Percentiles rank a stretch among this genome's conserved stretches.
These are phyloP conservation scores for Miichthys miiuy DNA, from an alignment of 2,797 vertebrate species.

Conservation along the genomic window DNA sequence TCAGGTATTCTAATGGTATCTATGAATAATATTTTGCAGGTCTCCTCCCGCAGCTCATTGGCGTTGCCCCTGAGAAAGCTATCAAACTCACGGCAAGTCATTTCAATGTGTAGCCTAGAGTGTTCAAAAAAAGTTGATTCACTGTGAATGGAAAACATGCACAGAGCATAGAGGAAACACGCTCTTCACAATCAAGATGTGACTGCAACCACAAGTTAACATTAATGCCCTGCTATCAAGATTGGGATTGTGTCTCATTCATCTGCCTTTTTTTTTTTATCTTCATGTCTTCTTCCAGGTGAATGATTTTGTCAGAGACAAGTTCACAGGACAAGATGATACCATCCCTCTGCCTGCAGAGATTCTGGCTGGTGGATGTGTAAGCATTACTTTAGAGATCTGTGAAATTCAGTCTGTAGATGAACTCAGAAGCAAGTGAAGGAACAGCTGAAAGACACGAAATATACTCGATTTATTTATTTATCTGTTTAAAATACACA, in stretches of 20 bases:
- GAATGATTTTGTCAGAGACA: slow-evolving; percentile 98
- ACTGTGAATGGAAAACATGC: slow-evolving; percentile 70
- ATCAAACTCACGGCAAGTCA: slow-evolving; percentile 98
- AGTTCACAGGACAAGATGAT: slow-evolving; percentile 91
- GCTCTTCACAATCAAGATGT: slow-evolving; percentile 70
- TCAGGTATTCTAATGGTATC: slow-evolving; percentile 78
- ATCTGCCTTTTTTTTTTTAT: slow-evolving; percentile 48
- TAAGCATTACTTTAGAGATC: slow-evolving; percentile 82
- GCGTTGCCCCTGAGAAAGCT: slow-evolving; percentile 98
- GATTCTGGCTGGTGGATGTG: slow-evolving; percentile 93
- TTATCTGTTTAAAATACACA: not conserved
- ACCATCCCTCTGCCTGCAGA: slow-evolving; percentile 91
- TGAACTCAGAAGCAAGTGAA: slow-evolving; percentile 34
- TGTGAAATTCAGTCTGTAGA: slow-evolving; percentile 44
- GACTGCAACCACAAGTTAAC: slow-evolving; percentile 74
- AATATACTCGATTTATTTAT: no score
- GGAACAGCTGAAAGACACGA: not conserved
- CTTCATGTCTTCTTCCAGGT: slow-evolving; percentile 80
- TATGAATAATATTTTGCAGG: slow-evolving; percentile 90
- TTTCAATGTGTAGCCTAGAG: slow-evolving; percentile 73
- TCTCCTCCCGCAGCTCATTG: slow-evolving; percentile 97
- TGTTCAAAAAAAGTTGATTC: slow-evolving; percentile 70
- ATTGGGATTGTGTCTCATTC: slow-evolving; percentile 70
- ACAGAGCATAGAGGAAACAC: slow-evolving; percentile 42
- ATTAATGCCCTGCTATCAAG: slow-evolving; percentile 70